Percentiles rank a stretch among this genome's conserved stretches.
Evolutionary conservation across 53 echinoderm and acorn worm genomes (phyloP).

Genomic region (Holothuria leucospilota): DNA sequence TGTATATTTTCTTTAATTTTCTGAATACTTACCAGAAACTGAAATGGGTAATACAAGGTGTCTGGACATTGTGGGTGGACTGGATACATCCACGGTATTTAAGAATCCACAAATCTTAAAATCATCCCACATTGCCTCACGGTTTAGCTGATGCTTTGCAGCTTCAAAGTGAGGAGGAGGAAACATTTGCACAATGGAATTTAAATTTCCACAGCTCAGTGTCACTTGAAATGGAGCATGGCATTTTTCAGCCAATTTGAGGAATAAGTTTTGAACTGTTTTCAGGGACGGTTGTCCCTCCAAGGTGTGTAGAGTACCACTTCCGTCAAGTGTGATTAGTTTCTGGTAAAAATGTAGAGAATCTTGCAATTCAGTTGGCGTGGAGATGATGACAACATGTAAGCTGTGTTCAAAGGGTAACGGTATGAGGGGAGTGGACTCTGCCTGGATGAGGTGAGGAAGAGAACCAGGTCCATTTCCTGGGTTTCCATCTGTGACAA

Average conservation of each 20-base stretch:
- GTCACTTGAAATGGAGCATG: constrained; percentile 70
- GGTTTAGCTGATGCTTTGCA: constrained; percentile 28
- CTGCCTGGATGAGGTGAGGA: constrained; percentile 58
- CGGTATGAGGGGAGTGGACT: neutral
- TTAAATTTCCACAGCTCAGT: constrained; percentile 83
- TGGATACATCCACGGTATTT: constrained; percentile 81
- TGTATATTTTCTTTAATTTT: too few species aligned
- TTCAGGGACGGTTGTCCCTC: constrained; percentile 69
- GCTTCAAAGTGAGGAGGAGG: constrained; percentile 71
- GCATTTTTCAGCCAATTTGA: constrained; percentile 72
- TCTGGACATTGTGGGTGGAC: constrained; percentile 86
- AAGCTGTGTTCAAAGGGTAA: constrained; percentile 45
- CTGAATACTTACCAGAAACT: constrained; percentile 5
- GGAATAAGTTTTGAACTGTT: constrained; percentile 78
- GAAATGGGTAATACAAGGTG: constrained; percentile 82
- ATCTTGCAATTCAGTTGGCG: constrained; percentile 75
- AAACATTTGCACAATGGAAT: constrained; percentile 83
- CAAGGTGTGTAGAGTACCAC: constrained; percentile 67
- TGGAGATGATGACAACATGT: constrained; percentile 76
- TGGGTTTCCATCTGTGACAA: constrained; percentile 91
- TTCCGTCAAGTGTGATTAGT: constrained; percentile 73
- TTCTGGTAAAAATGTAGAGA: constrained; percentile 70
- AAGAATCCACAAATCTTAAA: constrained; percentile 86
- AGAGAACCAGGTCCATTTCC: constrained; percentile 88
- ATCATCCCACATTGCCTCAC: constrained; percentile 35